Conservation (phyloP, 2,113 vertebrate genomes). For the Gallinago media region DNA sequence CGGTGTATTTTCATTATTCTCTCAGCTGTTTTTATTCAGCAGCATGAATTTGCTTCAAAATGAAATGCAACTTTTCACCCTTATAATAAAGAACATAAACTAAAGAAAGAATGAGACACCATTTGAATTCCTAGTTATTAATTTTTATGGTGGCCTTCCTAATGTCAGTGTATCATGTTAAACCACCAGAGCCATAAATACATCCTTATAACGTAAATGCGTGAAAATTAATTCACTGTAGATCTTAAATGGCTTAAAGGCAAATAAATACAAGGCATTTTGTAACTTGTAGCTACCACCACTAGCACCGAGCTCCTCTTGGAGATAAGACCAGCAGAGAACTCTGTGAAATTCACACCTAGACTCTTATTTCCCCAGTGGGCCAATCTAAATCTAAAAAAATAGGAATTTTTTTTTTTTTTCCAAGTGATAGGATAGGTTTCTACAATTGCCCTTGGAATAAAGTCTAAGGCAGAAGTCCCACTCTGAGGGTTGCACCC, state of each 20-base stretch:
- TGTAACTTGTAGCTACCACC: neutral
- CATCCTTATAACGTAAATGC: neutral
- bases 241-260: neutral
- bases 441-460: neutral
- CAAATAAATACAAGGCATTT: neutral
- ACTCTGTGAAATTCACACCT: neutral
- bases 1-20: neutral
- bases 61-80: neutral
- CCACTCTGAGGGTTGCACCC: neutral
- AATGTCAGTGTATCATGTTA: neutral
- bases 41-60: neutral
- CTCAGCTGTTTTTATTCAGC: neutral
- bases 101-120: neutral
- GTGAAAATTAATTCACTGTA: neutral
- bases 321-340: neutral
- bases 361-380: neutral
- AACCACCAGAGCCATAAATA: neutral
- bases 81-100: neutral
- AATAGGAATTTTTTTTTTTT: too few species aligned
- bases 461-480: neutral
- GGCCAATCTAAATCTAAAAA: neutral
- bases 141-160: neutral
- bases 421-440: neutral
- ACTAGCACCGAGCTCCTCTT: neutral
- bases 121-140: neutral